Percentiles rank a stretch among this genome's conserved stretches.
Conservation (phyloP, 2,113 vertebrate genomes). For the Rhagologus leucostigma region DNA sequence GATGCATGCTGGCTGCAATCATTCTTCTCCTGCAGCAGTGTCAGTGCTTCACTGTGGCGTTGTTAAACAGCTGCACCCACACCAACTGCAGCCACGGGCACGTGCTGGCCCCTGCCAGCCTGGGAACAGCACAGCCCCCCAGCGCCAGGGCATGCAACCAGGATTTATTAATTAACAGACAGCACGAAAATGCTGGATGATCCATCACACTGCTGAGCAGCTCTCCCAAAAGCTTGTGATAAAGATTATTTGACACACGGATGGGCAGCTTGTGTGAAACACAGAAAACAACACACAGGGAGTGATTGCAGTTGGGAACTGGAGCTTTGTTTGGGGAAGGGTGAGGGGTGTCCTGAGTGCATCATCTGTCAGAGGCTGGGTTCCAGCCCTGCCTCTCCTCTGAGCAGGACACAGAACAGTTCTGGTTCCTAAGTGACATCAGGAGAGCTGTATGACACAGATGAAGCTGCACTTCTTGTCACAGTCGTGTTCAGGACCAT, state of each 20-base stretch:
- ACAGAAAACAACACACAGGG: accelerated
- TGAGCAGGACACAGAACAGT: background rate
- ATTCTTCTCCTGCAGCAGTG: slow-evolving; percentile 52
- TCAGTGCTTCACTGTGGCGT: background rate
- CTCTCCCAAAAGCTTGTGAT: background rate
- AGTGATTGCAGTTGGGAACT: accelerated
- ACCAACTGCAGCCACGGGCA: background rate
- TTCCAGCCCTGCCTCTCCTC: background rate
- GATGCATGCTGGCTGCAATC: slow-evolving; percentile 59
- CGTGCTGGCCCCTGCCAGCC: background rate
- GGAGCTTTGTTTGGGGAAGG: background rate
- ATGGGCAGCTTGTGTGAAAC: background rate
- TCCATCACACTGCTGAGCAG: background rate
- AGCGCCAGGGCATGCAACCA: background rate
- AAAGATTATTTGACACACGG: background rate
- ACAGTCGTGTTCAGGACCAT: background rate
- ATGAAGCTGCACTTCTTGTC: background rate
- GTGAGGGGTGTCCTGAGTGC: background rate
- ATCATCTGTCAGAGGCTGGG: background rate
- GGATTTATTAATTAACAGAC: background rate
- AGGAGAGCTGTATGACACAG: background rate
- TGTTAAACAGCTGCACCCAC: slow-evolving; percentile 35
- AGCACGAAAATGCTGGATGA: background rate
- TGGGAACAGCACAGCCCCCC: background rate
- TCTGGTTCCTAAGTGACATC: background rate